Evolutionary conservation across 2,888 invertebrate genomes (phyloP), one percentile per base, ranked within the genome.

Genomic region (Cheilosia variabilis): DNA sequence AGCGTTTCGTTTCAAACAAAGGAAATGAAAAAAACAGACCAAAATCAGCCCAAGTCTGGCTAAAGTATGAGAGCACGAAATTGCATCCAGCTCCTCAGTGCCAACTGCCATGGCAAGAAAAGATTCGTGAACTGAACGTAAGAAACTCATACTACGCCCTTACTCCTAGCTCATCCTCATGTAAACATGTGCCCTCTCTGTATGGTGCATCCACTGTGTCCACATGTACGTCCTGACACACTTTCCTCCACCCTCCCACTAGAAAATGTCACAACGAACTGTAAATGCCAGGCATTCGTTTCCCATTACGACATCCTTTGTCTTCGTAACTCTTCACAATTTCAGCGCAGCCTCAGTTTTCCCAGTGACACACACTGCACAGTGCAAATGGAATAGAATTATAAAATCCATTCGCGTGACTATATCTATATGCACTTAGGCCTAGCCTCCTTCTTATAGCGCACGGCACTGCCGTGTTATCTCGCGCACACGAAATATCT

Each of bases 401-500:
- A 24, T 47, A 60, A 62, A 50, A 19, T 77, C 13, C 41, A 22
- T 27, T 62, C 41, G 43, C 66, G 31, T 68, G 60, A n/a, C 52
- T 73, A 4, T 43, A 57, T 19, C 55, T 52, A 50, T 53, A 19
- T n/a, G 22, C n/a, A 19, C 41, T 4, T 45, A 55, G 69, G 37
- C 45, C 27, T 55, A 57, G 57, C 65, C 55, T 53, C 57, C 47
- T 78, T 45, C 60, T 71, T 53, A 41, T 60, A 47, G 47, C 55
- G 6, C 47, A 71, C 50, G 22, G 60, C 53, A 27, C 4, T 71
- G 45, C 19, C 15, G 65, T 60, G 71, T 24, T 81, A 80, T 86
- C 72, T 81, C 81, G 80, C 76, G 76, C 86, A 81, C 81, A 72
- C 72, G 77, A 81, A 86, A 80, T 86, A 86, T 86, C 81, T 86